phyloP scores from a whole-genome alignment of 2,888 invertebrate species.

The Drosophila nigricruria region DNA sequence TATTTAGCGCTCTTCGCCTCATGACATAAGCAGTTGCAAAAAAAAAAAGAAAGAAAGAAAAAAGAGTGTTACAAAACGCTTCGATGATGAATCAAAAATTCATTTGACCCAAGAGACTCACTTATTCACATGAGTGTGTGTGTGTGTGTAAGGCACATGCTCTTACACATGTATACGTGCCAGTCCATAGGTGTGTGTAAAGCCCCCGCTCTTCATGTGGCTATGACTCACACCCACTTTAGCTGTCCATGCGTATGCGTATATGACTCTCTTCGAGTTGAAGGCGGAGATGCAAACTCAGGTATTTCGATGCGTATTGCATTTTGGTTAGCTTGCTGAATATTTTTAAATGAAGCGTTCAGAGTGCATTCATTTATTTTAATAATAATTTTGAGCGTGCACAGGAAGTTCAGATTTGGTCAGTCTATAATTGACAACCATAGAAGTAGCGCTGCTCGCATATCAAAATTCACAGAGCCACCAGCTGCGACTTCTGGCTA shows the following conservation, averaged over 20 bases:
- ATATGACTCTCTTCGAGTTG: slow-evolving; percentile 10
- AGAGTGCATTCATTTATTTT: slow-evolving; percentile 5
- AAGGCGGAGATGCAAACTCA: neutral
- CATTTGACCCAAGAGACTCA: slow-evolving; percentile 25
- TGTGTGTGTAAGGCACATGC: neutral
- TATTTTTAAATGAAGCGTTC: slow-evolving; percentile 20
- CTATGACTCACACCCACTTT: slow-evolving; percentile 17
- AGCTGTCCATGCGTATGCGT: slow-evolving; percentile 10
- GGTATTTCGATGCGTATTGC: slow-evolving; percentile 30
- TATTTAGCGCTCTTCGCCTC: slow-evolving; percentile 25
- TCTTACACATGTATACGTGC: neutral
- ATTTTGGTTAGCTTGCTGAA: slow-evolving; percentile 7
- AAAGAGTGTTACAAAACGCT: slow-evolving; percentile 26
- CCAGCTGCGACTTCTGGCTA: neutral
- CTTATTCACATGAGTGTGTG: neutral
- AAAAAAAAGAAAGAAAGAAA: slow-evolving; percentile 25
- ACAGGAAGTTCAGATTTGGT: slow-evolving; percentile 54
- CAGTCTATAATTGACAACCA: slow-evolving; percentile 40
- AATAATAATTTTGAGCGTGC: slow-evolving; percentile 13
- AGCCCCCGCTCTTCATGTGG: slow-evolving; percentile 32
- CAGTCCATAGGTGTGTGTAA: neutral
- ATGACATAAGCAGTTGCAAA: slow-evolving; percentile 66
- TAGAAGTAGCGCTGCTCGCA: slow-evolving; percentile 24
- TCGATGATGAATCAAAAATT: slow-evolving; percentile 51
- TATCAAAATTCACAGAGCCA: slow-evolving; percentile 23